A percentile compares a stretch with the other conserved stretches of the same genome.
Evolutionary conservation across 2,113 vertebrate genomes (phyloP).

Genomic region (Dipodomys ordii): DNA sequence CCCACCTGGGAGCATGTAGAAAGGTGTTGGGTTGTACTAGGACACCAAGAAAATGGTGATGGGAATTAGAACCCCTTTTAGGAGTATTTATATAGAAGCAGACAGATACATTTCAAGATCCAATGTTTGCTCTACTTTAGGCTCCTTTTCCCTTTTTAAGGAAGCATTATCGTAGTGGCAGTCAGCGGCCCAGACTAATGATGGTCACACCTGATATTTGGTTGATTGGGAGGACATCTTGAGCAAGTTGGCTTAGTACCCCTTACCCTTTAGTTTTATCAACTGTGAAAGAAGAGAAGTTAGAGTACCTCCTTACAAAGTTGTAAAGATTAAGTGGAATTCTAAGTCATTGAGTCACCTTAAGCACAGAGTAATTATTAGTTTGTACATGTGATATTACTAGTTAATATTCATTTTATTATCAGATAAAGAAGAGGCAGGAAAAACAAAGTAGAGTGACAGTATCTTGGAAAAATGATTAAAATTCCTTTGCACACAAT

Average conservation of each 20-base stretch:
- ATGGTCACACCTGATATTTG: background rate
- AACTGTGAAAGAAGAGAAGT: background rate
- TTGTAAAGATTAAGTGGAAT: background rate
- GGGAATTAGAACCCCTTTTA: background rate
- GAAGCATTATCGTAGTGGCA: background rate
- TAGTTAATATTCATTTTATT: background rate
- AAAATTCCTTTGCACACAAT: background rate
- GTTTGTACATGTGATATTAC: background rate
- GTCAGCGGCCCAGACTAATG: background rate
- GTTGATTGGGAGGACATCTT: background rate
- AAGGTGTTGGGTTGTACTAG: background rate
- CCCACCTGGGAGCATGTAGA: background rate
- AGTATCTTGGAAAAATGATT: background rate
- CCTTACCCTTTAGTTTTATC: background rate
- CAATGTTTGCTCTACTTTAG: fast-evolving
- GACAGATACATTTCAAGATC: background rate
- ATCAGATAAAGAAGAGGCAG: slow-evolving; percentile 41
- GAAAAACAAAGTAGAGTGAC: background rate
- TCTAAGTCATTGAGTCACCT: background rate
- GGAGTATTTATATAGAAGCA: background rate
- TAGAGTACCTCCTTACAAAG: background rate
- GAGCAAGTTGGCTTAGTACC: background rate
- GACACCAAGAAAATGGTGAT: background rate
- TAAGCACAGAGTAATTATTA: background rate
- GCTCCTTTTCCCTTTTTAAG: background rate